Conservation (phyloP, 1,140 invertebrate species). For the Pseudoatta argentina region DNA sequence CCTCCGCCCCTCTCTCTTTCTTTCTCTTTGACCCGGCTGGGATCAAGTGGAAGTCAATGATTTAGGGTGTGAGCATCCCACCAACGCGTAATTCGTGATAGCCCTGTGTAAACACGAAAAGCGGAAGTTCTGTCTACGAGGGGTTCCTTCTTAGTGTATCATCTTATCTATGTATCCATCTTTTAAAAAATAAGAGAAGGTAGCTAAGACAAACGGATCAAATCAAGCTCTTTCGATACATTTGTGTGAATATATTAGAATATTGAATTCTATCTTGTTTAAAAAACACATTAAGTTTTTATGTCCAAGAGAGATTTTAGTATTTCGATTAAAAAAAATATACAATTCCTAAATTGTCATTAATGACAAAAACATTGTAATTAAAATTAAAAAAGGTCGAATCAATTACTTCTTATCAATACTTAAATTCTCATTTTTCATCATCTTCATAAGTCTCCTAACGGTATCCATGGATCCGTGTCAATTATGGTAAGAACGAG, state of each 20-base stretch:
- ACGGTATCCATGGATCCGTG: neutral
- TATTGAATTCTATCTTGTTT: neutral
- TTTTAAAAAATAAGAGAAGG: constrained; percentile 35
- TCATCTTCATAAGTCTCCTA: neutral
- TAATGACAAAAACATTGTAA: neutral
- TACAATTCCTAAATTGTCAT: neutral
- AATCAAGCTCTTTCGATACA: neutral
- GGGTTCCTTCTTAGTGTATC: constrained; percentile 22
- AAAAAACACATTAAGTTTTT: neutral
- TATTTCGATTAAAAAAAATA: neutral
- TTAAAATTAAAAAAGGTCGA: neutral
- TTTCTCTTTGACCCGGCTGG: constrained; percentile 1
- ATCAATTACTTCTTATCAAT: neutral
- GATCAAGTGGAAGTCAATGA: constrained; percentile 61
- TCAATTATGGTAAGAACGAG: constrained; percentile 14
- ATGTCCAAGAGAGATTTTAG: neutral
- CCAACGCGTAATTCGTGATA: constrained; percentile 48
- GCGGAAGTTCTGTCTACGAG: constrained; percentile 21
- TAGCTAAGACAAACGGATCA: neutral
- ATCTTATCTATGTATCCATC: constrained; percentile 27
- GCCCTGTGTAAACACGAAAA: constrained; percentile 49
- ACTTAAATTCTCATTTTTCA: neutral
- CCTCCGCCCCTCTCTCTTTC: neutral
- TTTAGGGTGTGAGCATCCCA: constrained; percentile 47
- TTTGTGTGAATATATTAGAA: neutral